These are phyloP conservation scores for Acrobasis suavella DNA, from an alignment of 2,888 invertebrate genomes.

Conservation along the genomic window DNA sequence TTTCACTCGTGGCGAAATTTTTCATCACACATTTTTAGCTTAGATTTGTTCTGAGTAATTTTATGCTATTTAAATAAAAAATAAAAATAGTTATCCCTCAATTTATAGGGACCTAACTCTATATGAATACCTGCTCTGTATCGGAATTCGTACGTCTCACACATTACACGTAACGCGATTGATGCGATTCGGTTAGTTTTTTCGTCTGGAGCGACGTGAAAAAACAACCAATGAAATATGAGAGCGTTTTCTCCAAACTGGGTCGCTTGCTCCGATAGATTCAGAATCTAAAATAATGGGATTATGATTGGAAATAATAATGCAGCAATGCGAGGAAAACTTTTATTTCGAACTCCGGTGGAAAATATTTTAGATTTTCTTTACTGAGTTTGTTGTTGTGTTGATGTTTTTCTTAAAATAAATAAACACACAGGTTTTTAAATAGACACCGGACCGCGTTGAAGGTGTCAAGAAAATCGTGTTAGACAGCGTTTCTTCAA, in stretches of 20 bases:
- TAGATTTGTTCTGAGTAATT: no score
- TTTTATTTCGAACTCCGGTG: neutral
- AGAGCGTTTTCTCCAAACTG: neutral
- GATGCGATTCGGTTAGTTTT: constrained; percentile 13
- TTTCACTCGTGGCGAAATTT: no score
- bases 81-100: no score
- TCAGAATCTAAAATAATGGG: neutral
- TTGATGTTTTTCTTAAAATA: no score
- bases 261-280: neutral
- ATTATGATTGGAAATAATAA: neutral
- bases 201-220: neutral
- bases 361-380: no score
- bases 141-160: constrained; percentile 17
- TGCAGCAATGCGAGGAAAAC: neutral
- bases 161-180: constrained; percentile 18
- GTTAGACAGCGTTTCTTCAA: no score
- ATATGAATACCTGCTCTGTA: neutral
- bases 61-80: no score
- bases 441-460: no score
- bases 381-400: no score
- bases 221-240: constrained; percentile 9
- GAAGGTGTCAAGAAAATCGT: no score
- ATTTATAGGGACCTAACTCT: neutral
- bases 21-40: no score
- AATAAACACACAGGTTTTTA: no score